Base-by-base conservation (phyloP, 1,140 invertebrate genomes). In the Drosophila nebulosa region DNA sequence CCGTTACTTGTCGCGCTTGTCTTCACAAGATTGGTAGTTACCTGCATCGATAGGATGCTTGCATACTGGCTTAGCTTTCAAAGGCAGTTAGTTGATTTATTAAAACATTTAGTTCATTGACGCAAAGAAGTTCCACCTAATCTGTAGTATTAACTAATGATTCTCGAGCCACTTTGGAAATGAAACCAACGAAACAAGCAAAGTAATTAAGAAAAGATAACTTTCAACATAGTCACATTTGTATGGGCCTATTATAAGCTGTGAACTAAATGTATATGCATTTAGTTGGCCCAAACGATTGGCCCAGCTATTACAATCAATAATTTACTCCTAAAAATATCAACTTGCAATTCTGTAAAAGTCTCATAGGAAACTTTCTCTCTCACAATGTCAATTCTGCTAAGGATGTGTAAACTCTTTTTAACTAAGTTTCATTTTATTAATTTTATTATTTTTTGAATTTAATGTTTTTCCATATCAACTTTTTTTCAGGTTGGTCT, bases 1-100 rank as follows among this genome's bases (percentile, higher is more conserved):
- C 81, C 80, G 80, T 85, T 86, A 81, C 52, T 70, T 76, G 78
- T 80, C 77, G 72, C 75, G 77, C 69, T 79, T 64, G 79, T 74
- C 66, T 46, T 26, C n/a, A 32, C 32, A 24, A 36, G 30, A 52
- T 56, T 46, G 35, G 16, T 46, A 46, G 39, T 46, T 46, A n/a
- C 1, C 39, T 46, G 16, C 39, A 46, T 21, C 16, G 39, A 18
- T 42, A 42, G 14, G 32, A n/a, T n/a, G n/a, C n/a, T n/a, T n/a
- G 30, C 16, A 35, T 6, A 5, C 36, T 42, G 27, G 30, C 12
- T 4, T 50, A 21, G 14, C 42, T 7, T 26, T 57, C 42, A 35
- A 69, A 61, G 55, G 68, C 72, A 55, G 7, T n/a, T n/a, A n/a
- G n/a, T 30, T 55, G n/a, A 55, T 46, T 46, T 21, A 46, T 46